These are phyloP conservation scores for Parazoanthus atlanticus DNA, from an alignment of 92 coral and sea anemone genomes.

Conservation along the genomic window DNA sequence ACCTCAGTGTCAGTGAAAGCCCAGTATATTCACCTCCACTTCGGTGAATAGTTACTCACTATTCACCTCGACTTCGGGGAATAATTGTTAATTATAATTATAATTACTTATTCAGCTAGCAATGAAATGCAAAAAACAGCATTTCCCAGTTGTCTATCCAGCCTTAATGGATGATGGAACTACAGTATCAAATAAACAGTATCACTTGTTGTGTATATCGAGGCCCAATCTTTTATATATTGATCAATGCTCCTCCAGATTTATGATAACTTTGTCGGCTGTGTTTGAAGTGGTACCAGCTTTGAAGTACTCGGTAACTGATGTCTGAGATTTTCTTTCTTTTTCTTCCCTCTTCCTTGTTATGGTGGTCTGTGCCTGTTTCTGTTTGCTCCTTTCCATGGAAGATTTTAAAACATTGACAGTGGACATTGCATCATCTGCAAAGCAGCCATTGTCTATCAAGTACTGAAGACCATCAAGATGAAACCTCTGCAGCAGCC, in stretches of 20 bases:
- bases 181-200: constrained; percentile 15
- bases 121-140: constrained; percentile 5
- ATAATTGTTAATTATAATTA: constrained; percentile 8
- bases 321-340: constrained; percentile 1
- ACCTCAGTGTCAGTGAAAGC: background rate
- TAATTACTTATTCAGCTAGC: background rate
- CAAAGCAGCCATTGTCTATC: constrained; percentile 6
- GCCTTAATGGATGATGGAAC: background rate
- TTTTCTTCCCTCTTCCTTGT: background rate
- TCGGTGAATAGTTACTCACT: background rate
- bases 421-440: constrained; percentile 12
- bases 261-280: too few species aligned
- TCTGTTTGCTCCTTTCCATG: constrained; percentile 1
- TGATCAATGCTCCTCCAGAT: too few species aligned
- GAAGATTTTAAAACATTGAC: background rate
- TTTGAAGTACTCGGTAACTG: background rate
- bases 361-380: background rate
- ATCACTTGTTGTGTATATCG: background rate
- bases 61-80: background rate
- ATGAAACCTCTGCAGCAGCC: background rate
- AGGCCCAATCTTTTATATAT: too few species aligned
- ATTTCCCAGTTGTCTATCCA: too few species aligned
- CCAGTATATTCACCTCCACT: too few species aligned
- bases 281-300: constrained; percentile 3
- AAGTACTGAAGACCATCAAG: constrained; percentile 16